Conservation (phyloP, 2,888 invertebrate species). For the Dicycla oo region DNA sequence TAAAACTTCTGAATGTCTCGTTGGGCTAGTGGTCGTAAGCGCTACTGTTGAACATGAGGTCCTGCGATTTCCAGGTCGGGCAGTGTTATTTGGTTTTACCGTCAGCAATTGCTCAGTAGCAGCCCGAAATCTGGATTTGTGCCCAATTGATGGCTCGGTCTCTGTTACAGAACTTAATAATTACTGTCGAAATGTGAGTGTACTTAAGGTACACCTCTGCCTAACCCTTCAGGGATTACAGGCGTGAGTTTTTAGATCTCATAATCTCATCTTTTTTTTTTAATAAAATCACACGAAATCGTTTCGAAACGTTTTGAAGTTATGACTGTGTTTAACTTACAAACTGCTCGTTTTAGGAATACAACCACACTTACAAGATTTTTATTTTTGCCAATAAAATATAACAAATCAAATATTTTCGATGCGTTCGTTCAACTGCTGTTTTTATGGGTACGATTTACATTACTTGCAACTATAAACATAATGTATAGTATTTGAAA, state of each 20-base stretch:
- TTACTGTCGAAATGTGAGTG: not conserved
- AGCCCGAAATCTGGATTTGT: no score
- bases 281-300: constrained; percentile 6
- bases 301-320: constrained; percentile 31
- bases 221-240: not conserved
- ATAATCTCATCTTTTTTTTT: not conserved
- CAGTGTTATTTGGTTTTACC: no score
- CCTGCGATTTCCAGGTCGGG: no score
- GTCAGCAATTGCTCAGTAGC: no score
- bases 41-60: no score
- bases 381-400: constrained; percentile 57
- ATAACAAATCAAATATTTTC: constrained; percentile 44
- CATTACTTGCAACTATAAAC: constrained; percentile 38
- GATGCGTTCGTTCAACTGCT: constrained; percentile 46
- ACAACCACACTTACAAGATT: constrained; percentile 31
- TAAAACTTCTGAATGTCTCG: no score
- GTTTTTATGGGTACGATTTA: constrained; percentile 48
- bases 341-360: constrained; percentile 53
- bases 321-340: constrained; percentile 48
- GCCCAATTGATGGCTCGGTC: no score
- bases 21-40: no score
- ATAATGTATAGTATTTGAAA: no score
- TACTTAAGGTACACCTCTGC: not conserved
- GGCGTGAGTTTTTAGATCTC: not conserved
- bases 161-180: not conserved